phyloP scores from a whole-genome alignment of 2,113 vertebrate genomes.

The Cochlearius cochlearius region DNA sequence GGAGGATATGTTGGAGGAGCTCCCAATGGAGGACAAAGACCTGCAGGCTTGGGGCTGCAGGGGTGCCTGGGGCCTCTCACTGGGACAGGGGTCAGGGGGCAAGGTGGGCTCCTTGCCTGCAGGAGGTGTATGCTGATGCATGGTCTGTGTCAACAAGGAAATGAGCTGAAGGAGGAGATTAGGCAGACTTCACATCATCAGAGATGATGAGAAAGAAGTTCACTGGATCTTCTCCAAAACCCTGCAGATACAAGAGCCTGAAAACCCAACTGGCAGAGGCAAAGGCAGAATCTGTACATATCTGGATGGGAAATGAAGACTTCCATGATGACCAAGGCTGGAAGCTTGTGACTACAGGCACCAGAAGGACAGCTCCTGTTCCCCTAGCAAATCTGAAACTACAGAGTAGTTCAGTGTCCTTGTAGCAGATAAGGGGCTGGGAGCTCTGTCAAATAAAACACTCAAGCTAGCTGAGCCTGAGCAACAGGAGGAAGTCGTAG shows the following conservation, averaged over 20 bases:
- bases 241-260: neutral
- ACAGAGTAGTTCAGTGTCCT: neutral
- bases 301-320: neutral
- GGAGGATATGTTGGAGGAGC: neutral
- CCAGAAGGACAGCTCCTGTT: neutral
- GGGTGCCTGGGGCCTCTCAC: neutral
- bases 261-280: neutral
- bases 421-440: neutral
- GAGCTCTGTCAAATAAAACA: neutral
- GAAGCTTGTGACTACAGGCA: neutral
- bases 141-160: neutral
- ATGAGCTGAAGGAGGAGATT: neutral
- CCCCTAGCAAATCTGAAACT: neutral
- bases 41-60: neutral
- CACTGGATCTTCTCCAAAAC: neutral
- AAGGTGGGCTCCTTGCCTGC: neutral
- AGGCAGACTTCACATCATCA: neutral
- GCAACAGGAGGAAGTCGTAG: neutral
- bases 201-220: neutral
- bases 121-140: neutral
- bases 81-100: neutral
- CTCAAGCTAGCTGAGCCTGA: neutral
- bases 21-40: neutral
- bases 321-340: neutral
- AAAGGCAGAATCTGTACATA: neutral